Evolutionary conservation across 2,113 vertebrate species (phyloP).

Genomic region (Drymodes brunneopygia): DNA sequence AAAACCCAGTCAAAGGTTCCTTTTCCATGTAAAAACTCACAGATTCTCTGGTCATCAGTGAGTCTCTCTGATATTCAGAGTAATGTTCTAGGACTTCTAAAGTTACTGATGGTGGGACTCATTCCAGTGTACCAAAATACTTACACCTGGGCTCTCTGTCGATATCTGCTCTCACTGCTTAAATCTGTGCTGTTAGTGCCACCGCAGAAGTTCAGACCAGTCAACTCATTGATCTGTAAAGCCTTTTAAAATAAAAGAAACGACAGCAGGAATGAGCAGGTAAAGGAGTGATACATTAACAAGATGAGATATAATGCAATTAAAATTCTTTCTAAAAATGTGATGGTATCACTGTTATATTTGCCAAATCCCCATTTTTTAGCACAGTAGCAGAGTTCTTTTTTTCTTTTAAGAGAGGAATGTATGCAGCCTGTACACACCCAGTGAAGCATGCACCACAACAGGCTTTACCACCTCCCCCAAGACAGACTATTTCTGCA

Average conservation of each 20-base stretch:
- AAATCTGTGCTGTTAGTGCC: not conserved
- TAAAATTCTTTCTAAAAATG: not conserved
- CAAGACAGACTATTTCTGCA: not conserved
- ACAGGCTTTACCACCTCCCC: not conserved
- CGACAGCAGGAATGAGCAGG: not conserved
- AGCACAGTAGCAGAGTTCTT: not conserved
- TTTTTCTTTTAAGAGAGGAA: not conserved
- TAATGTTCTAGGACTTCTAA: not conserved
- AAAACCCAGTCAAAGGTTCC: not conserved
- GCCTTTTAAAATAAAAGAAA: slow-evolving; percentile 68
- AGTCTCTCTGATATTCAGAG: not conserved
- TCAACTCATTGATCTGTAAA: slow-evolving; percentile 83
- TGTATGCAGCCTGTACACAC: not conserved
- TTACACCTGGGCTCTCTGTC: not conserved
- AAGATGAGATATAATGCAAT: not conserved
- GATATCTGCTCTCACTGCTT: not conserved
- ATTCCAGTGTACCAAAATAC: not conserved
- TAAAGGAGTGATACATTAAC: not conserved
- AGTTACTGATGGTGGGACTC: not conserved
- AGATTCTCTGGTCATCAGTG: not conserved
- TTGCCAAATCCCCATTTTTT: not conserved
- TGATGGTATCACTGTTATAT: not conserved
- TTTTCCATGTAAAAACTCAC: not conserved
- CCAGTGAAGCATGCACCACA: rapidly evolving
- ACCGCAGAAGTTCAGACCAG: slow-evolving; percentile 72